A percentile compares a stretch with the other conserved stretches of the same genome.
These are phyloP conservation scores for Himalopsyche kuldschensis DNA, from an alignment of 2,888 invertebrate genomes.

Conservation along the genomic window DNA sequence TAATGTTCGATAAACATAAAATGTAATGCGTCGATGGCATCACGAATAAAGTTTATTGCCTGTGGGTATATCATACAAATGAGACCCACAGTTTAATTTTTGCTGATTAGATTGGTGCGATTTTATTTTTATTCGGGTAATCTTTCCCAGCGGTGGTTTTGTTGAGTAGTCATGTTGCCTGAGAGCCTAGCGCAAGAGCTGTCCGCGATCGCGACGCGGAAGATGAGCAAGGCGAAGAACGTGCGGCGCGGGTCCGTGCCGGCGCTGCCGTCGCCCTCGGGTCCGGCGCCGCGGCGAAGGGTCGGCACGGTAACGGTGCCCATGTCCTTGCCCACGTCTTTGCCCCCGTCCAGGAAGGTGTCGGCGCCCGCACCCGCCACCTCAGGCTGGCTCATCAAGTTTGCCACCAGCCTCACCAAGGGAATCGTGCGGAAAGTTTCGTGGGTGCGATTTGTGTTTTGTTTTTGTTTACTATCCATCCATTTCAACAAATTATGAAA, in stretches of 20 bases:
- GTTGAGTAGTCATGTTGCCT: conserved; percentile 21
- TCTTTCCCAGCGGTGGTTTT: background rate
- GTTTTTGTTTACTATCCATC: background rate
- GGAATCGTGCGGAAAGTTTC: conserved; percentile 30
- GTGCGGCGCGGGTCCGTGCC: background rate
- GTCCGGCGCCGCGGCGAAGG: background rate
- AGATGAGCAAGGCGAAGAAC: background rate
- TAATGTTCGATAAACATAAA: no score
- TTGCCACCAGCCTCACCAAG: conserved; percentile 44
- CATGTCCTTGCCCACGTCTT: conserved; percentile 39
- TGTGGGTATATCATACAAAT: background rate
- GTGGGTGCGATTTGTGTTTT: conserved; percentile 19
- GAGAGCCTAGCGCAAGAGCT: conserved; percentile 32
- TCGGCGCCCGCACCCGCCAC: conserved; percentile 42
- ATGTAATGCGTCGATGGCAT: no score
- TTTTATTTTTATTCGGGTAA: background rate
- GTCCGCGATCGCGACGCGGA: background rate
- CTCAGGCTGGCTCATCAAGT: conserved; percentile 46
- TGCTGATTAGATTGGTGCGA: background rate
- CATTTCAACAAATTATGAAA: no score
- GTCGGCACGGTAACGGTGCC: conserved; percentile 43
- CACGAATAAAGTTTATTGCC: no score
- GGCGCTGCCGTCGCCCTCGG: background rate
- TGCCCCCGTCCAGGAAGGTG: conserved; percentile 11
- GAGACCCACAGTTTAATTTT: background rate